Conservation (phyloP, 2,113 vertebrate species). For the Clarias gariepinus region DNA sequence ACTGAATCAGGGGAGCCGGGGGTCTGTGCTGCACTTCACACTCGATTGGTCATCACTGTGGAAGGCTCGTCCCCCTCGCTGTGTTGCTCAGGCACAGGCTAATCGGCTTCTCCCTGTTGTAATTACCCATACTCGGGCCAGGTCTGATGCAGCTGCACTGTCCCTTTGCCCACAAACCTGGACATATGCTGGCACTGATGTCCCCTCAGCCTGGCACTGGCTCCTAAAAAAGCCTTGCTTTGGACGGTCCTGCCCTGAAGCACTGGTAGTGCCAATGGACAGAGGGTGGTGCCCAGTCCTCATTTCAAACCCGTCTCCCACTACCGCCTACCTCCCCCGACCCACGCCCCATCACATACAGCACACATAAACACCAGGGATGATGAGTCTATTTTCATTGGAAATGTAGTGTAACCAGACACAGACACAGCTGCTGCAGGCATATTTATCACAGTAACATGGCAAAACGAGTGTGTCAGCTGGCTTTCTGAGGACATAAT, state of each 20-base stretch:
- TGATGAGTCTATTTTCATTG: slow-evolving; percentile 74
- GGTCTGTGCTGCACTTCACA: slow-evolving; percentile 94
- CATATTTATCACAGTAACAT: neutral
- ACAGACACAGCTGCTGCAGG: slow-evolving; percentile 10
- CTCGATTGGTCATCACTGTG: slow-evolving; percentile 95
- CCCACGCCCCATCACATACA: slow-evolving; percentile 59
- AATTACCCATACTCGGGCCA: slow-evolving; percentile 81
- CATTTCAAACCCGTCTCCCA: slow-evolving; percentile 24
- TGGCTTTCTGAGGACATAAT: neutral
- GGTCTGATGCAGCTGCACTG: slow-evolving; percentile 67
- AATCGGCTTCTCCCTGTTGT: slow-evolving; percentile 88
- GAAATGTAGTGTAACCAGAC: slow-evolving; percentile 50
- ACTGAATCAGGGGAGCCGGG: slow-evolving; percentile 92
- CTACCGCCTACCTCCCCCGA: slow-evolving; percentile 52
- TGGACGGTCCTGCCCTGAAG: slow-evolving; percentile 61
- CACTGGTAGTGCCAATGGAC: slow-evolving; percentile 56
- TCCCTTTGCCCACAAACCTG: slow-evolving; percentile 49
- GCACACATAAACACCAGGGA: slow-evolving; percentile 59
- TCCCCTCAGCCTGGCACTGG: slow-evolving; percentile 48
- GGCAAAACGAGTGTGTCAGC: neutral
- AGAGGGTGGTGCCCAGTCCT: slow-evolving; percentile 57
- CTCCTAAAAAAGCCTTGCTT: slow-evolving; percentile 61
- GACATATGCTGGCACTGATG: slow-evolving; percentile 56
- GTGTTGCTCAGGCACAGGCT: slow-evolving; percentile 83
- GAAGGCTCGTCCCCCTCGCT: slow-evolving; percentile 85